A percentile compares a stretch with the other conserved stretches of the same genome.
These are phyloP conservation scores for Bujurquina vittata DNA, from an alignment of 2,113 vertebrate species.

Conservation along the genomic window DNA sequence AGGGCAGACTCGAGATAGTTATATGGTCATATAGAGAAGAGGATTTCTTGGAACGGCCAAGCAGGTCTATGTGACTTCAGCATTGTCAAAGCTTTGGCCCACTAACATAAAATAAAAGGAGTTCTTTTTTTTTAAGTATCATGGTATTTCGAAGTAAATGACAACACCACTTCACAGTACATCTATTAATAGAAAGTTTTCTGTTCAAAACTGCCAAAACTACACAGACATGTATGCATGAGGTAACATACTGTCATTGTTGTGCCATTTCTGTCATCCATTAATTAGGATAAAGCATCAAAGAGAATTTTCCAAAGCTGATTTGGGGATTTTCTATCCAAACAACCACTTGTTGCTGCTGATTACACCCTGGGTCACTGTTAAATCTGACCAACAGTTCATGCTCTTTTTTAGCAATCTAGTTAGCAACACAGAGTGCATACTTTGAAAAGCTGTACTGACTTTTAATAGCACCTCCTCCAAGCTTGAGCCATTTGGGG, in stretches of 20 bases:
- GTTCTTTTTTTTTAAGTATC: not conserved
- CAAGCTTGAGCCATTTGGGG: not conserved
- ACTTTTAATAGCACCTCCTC: not conserved
- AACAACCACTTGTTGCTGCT: not conserved
- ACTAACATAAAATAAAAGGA: not conserved
- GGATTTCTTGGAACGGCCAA: not conserved
- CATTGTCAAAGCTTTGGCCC: not conserved
- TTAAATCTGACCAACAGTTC: not conserved
- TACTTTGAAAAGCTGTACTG: not conserved
- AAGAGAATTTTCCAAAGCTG: not conserved
- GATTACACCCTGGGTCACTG: not conserved
- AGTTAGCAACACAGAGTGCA: not conserved
- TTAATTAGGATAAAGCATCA: not conserved
- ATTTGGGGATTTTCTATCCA: constrained; percentile 11
- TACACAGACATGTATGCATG: not conserved
- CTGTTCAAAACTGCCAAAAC: not conserved
- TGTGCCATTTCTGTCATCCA: not conserved
- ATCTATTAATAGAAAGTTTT: too few species aligned
- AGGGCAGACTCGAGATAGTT: not conserved
- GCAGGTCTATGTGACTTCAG: not conserved
- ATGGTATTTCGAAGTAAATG: not conserved
- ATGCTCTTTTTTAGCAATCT: not conserved
- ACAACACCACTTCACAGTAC: too few species aligned
- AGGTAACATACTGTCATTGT: not conserved
- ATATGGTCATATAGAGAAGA: not conserved